A percentile compares a stretch with the other conserved stretches of the same genome.
Evolutionary conservation across 2,113 vertebrate species (phyloP).

Genomic region (Bujurquina vittata): DNA sequence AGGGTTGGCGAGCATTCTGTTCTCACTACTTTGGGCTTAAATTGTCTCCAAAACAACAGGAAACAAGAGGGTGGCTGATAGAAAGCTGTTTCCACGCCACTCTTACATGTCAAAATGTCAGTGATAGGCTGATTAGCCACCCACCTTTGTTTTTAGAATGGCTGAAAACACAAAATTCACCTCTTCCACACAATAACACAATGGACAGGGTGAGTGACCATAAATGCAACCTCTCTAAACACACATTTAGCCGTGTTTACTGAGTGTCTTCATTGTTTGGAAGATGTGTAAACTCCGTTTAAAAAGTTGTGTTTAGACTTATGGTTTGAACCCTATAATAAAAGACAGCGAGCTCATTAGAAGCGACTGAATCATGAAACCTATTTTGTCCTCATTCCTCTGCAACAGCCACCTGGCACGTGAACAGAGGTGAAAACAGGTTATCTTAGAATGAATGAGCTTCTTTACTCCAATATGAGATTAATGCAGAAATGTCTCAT

Average conservation of each 20-base stretch:
- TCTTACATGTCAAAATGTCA: slow-evolving; percentile 70
- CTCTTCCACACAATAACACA: slow-evolving; percentile 39
- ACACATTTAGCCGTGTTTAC: slow-evolving; percentile 10
- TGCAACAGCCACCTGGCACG: neutral
- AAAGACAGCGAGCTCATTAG: neutral
- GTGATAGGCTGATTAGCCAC: slow-evolving; percentile 57
- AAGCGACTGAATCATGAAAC: neutral
- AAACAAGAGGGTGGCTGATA: slow-evolving; percentile 75
- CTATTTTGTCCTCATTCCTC: neutral
- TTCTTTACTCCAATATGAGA: neutral
- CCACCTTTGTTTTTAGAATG: slow-evolving; percentile 61
- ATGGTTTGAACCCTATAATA: neutral
- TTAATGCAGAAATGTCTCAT: slow-evolving; percentile 4
- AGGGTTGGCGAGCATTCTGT: slow-evolving; percentile 68
- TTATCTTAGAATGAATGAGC: neutral
- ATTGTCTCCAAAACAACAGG: slow-evolving; percentile 81
- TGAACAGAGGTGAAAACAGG: neutral
- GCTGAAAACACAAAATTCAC: slow-evolving; percentile 47
- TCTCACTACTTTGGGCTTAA: slow-evolving; percentile 79
- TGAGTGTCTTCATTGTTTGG: neutral
- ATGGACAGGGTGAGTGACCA: slow-evolving; percentile 17
- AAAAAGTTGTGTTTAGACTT: neutral
- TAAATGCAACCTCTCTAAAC: slow-evolving; percentile 35
- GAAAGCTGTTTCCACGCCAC: slow-evolving; percentile 78
- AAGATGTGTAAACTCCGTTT: neutral